Evolutionary conservation across 1,140 invertebrate species (phyloP).

Genomic region (Lordiphosa clarofinis): DNA sequence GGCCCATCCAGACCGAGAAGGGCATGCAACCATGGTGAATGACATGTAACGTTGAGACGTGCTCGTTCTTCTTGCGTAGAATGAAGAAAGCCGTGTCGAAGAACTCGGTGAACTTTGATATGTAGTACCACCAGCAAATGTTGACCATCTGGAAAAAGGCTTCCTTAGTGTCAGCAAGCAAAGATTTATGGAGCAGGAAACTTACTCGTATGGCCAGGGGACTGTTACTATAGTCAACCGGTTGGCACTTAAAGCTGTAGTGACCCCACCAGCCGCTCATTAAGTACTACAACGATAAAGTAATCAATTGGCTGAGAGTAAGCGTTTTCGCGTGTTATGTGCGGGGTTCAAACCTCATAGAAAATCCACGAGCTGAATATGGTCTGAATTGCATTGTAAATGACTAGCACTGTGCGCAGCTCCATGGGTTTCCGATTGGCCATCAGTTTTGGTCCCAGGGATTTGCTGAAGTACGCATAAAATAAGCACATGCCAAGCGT

Average conservation of each 20-base stretch:
- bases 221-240: slow-evolving; percentile 93
- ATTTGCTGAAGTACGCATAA: slow-evolving; percentile 92
- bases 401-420: slow-evolving; percentile 88
- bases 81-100: slow-evolving; percentile 97
- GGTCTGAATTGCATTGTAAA: slow-evolving; percentile 94
- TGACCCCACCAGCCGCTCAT: slow-evolving; percentile 91
- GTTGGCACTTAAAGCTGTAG: slow-evolving; percentile 96
- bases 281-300: slow-evolving; percentile 85
- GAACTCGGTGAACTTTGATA: slow-evolving; percentile 98
- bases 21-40: slow-evolving; percentile 98
- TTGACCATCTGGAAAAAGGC: slow-evolving; percentile 87
- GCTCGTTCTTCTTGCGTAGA: slow-evolving; percentile 93
- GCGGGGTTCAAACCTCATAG: slow-evolving; percentile 87
- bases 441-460: slow-evolving; percentile 92
- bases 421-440: slow-evolving; percentile 93
- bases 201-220: slow-evolving; percentile 91
- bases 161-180: slow-evolving; percentile 6
- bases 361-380: slow-evolving; percentile 95
- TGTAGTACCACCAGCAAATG: slow-evolving; percentile 98
- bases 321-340: slow-evolving; percentile 22
- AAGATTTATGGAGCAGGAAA: slow-evolving; percentile 27
- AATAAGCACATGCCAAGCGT: slow-evolving; percentile 90
- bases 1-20: slow-evolving; percentile 94
- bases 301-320: slow-evolving; percentile 8
- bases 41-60: slow-evolving; percentile 95